Evolutionary conservation across 2,113 vertebrate genomes (phyloP).

Genomic region (Chascanopsetta lugubris): DNA sequence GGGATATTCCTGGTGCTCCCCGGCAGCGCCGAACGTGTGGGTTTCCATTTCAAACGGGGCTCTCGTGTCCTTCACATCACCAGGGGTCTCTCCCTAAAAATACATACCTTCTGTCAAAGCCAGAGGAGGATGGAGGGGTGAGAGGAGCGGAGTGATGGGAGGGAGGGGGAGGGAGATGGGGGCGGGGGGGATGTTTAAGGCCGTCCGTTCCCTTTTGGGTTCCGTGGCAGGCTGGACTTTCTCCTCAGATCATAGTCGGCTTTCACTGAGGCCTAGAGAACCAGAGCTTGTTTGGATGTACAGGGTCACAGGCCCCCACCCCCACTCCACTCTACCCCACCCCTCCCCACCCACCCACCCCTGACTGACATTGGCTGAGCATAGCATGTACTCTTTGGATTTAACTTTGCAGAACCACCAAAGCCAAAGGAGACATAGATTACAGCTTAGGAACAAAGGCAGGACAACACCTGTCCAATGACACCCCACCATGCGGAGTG

Average conservation of each 20-base stretch:
- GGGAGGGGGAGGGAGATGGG: slow-evolving; percentile 48
- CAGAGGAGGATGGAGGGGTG: slow-evolving; percentile 48
- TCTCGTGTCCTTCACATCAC: slow-evolving; percentile 77
- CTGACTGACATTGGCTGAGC: slow-evolving; percentile 38
- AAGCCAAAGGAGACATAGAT: too few species aligned
- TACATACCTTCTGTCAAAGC: slow-evolving; percentile 77
- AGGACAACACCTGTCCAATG: too few species aligned
- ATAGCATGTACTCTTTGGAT: slow-evolving; percentile 15
- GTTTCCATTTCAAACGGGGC: slow-evolving; percentile 83
- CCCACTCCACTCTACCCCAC: too few species aligned
- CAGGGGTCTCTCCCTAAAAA: slow-evolving; percentile 78
- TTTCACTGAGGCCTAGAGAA: slow-evolving; percentile 68
- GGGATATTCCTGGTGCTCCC: slow-evolving; percentile 71
- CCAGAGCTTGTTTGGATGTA: slow-evolving; percentile 67
- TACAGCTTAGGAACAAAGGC: too few species aligned
- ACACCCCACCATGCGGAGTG: too few species aligned
- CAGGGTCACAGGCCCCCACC: slow-evolving; percentile 17
- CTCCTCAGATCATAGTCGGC: slow-evolving; percentile 61
- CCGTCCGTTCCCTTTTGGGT: slow-evolving; percentile 60
- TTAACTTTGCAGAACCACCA: slow-evolving; percentile 39
- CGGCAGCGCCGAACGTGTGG: slow-evolving; percentile 68
- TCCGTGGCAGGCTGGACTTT: slow-evolving; percentile 58
- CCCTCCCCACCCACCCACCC: not conserved
- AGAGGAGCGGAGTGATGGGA: slow-evolving; percentile 53
- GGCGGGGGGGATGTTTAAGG: slow-evolving; percentile 64